Percentiles rank a stretch among this genome's conserved stretches.
These are phyloP conservation scores for Cyclophora punctaria DNA, from an alignment of 2,888 invertebrate genomes.

Conservation along the genomic window DNA sequence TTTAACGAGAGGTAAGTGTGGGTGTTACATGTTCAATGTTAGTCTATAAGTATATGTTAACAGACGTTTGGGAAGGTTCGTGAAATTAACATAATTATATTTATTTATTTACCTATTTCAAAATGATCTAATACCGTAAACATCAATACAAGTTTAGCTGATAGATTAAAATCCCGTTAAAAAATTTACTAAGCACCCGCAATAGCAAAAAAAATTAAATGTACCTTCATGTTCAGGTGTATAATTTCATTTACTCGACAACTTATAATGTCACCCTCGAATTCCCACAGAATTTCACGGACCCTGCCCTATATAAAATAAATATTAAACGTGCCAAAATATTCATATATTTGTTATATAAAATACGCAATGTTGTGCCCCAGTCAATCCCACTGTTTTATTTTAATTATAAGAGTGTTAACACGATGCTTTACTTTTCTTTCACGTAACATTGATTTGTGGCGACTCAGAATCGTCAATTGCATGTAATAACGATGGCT, in stretches of 20 bases:
- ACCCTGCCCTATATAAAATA: constrained; percentile 13
- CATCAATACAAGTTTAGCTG: no score
- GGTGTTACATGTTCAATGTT: constrained; percentile 56
- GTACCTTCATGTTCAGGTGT: no score
- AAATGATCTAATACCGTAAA: no score
- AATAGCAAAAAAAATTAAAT: no score
- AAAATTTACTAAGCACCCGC: no score
- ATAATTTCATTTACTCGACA: no score
- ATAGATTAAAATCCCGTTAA: no score
- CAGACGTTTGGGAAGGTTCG: no score
- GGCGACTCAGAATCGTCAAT: constrained; percentile 34
- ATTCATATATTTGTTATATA: constrained; percentile 39
- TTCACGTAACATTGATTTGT: constrained; percentile 29
- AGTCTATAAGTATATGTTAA: constrained; percentile 6
- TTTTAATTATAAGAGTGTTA: constrained; percentile 53
- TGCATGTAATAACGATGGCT: constrained; percentile 47
- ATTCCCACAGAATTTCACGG: constrained; percentile 8
- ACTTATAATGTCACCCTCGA: no score
- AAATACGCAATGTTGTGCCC: constrained; percentile 88
- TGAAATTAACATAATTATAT: no score
- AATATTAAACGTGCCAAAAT: constrained; percentile 16
- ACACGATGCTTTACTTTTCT: constrained; percentile 52
- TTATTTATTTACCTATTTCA: no score
- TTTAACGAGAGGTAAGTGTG: constrained; percentile 96
- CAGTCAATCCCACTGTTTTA: constrained; percentile 78